phyloP scores from a whole-genome alignment of 2,888 invertebrate genomes.

The Dyspetes luteomarginatus region DNA sequence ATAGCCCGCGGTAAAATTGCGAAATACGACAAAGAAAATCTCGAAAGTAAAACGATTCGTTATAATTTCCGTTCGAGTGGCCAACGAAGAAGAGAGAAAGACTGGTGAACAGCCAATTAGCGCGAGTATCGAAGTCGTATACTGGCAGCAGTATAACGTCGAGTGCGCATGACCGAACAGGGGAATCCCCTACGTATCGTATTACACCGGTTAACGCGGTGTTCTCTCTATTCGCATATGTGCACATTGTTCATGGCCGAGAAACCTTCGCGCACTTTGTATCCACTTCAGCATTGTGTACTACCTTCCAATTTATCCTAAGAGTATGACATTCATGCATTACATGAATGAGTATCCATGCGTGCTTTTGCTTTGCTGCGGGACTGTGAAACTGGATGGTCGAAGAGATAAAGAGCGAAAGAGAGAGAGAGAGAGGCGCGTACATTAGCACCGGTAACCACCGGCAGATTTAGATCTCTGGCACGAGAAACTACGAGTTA shows the following conservation, averaged over 20 bases:
- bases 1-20: no score
- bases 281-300: constrained; percentile 15
- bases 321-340: constrained; percentile 46
- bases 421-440: constrained; percentile 32
- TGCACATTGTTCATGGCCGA: neutral
- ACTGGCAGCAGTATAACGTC: neutral
- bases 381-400: constrained; percentile 15
- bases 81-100: no score
- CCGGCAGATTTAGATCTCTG: constrained; percentile 60
- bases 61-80: no score
- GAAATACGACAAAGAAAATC: no score
- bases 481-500: constrained; percentile 46
- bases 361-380: constrained; percentile 34
- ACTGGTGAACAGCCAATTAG: neutral
- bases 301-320: constrained; percentile 25
- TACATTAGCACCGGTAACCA: constrained; percentile 55
- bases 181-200: constrained; percentile 1
- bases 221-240: neutral
- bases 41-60: no score
- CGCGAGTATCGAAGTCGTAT: neutral
- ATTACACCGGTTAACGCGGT: neutral
- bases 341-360: constrained; percentile 50
- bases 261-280: neutral
- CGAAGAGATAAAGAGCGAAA: neutral
- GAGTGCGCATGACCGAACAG: neutral